Percentiles rank a stretch among this genome's conserved stretches.
These are phyloP conservation scores for Himantopus leucocephalus DNA, from an alignment of 2,113 vertebrate species.

Conservation along the genomic window DNA sequence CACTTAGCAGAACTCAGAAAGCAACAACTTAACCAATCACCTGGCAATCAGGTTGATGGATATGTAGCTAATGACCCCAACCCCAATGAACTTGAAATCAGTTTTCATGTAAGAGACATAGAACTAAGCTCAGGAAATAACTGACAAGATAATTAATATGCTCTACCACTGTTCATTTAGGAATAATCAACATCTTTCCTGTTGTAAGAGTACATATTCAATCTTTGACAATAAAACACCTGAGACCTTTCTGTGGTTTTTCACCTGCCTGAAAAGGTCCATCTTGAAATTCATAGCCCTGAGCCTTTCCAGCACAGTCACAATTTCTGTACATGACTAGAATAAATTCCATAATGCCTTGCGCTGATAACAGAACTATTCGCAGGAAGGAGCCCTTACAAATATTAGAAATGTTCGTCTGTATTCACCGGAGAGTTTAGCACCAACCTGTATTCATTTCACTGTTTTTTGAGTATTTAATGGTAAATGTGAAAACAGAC, in stretches of 20 bases:
- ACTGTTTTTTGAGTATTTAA: neutral
- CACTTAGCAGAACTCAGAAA: neutral
- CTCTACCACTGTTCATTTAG: neutral
- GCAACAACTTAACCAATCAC: neutral
- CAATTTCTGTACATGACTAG: neutral
- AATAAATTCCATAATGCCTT: neutral
- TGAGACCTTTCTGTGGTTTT: neutral
- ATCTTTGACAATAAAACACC: neutral
- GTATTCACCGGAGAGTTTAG: neutral
- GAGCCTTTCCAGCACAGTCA: neutral
- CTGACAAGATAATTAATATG: neutral
- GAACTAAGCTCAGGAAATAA: neutral
- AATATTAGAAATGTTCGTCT: neutral
- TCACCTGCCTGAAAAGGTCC: neutral
- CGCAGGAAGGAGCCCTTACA: neutral
- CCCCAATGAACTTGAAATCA: neutral
- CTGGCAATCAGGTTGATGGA: neutral
- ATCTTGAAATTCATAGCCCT: neutral
- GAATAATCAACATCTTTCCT: constrained; percentile 5
- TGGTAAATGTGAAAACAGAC: neutral
- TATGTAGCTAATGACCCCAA: neutral
- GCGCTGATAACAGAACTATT: neutral
- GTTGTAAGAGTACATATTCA: neutral
- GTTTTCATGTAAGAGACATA: neutral
- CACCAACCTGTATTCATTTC: neutral